These are phyloP conservation scores for Amphiduros pacificus DNA, from an alignment of 2,888 invertebrate genomes.

Conservation along the genomic window DNA sequence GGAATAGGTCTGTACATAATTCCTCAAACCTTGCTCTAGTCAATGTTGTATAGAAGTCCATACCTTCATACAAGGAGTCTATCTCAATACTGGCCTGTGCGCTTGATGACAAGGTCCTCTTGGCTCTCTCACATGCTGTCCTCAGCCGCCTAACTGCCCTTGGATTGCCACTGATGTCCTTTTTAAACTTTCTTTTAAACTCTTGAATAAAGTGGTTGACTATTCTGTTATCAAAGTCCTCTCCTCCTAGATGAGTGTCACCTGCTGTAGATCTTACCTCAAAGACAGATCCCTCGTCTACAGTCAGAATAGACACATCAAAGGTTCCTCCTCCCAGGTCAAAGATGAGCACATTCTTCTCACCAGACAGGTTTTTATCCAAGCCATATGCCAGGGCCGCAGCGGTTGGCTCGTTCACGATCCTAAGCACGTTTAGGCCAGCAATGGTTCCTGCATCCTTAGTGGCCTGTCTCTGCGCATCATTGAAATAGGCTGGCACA, in stretches of 20 bases:
- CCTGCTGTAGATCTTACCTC: conserved; percentile 54
- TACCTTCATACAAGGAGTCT: conserved; percentile 48
- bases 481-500: conserved; percentile 57
- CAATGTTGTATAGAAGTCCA: conserved; percentile 50
- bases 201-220: conserved; percentile 46
- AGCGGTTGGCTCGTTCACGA: conserved; percentile 68
- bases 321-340: conserved; percentile 64
- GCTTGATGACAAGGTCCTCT: conserved; percentile 47
- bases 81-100: conserved; percentile 48
- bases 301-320: conserved; percentile 62
- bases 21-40: conserved; percentile 54
- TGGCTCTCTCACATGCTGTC: conserved; percentile 51
- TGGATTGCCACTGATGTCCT: conserved; percentile 39
- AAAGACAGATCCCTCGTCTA: conserved; percentile 64
- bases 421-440: conserved; percentile 58
- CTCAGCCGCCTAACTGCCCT: conserved; percentile 47
- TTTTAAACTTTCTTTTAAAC: conserved; percentile 45
- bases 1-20: conserved; percentile 45
- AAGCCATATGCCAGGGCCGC: conserved; percentile 67
- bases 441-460: conserved; percentile 59
- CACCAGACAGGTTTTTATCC: conserved; percentile 60
- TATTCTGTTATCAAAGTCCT: conserved; percentile 50
- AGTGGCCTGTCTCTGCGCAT: conserved; percentile 64
- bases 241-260: conserved; percentile 53
- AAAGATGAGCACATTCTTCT: conserved; percentile 65